These are phyloP conservation scores for Nestor notabilis DNA, from an alignment of 2,113 vertebrate species.

Conservation along the genomic window DNA sequence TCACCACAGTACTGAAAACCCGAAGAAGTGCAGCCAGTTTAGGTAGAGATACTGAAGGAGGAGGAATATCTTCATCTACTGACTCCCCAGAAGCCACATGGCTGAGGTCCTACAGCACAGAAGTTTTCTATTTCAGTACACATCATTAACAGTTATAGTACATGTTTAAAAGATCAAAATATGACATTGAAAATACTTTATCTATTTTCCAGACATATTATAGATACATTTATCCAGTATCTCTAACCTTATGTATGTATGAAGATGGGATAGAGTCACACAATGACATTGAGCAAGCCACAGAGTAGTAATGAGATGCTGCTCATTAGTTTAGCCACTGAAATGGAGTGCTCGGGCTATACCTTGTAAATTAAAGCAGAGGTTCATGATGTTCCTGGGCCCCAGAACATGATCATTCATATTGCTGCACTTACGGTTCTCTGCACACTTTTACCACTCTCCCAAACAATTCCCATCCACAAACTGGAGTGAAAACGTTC, in stretches of 20 bases:
- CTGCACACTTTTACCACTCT: background rate
- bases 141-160: background rate
- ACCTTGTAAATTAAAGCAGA: background rate
- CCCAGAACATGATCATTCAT: background rate
- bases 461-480: background rate
- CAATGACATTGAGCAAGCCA: background rate
- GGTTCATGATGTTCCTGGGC: background rate
- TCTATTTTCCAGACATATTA: background rate
- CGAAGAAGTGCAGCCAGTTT: slow-evolving; percentile 94
- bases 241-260: background rate
- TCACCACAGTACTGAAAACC: slow-evolving; percentile 97
- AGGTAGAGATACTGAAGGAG: slow-evolving; percentile 92
- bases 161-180: background rate
- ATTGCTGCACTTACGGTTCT: background rate
- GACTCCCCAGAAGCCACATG: slow-evolving; percentile 90
- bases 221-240: background rate
- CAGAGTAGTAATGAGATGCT: background rate
- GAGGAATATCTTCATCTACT: slow-evolving; percentile 93
- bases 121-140: background rate
- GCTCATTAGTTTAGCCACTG: background rate
- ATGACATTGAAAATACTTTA: background rate
- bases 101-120: slow-evolving; percentile 86
- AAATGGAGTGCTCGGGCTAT: background rate
- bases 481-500: background rate
- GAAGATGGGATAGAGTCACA: background rate